A percentile compares a stretch with the other conserved stretches of the same genome.
These are phyloP conservation scores for Sclerurus mexicanus DNA, from an alignment of 2,113 vertebrate species.

Conservation along the genomic window DNA sequence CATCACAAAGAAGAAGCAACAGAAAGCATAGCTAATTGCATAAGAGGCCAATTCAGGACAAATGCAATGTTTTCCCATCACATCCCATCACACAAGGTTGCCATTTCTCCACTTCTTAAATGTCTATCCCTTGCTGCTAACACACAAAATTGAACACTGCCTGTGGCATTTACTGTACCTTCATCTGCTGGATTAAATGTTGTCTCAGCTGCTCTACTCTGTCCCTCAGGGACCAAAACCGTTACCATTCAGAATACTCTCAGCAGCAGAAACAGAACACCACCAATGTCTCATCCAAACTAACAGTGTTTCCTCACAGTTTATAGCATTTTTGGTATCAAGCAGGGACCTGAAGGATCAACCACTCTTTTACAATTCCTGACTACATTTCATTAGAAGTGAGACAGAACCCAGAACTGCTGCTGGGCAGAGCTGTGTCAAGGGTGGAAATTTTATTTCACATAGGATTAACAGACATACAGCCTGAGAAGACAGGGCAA, in stretches of 20 bases:
- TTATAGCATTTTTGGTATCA: not conserved
- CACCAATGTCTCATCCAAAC: slow-evolving; percentile 16
- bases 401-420: not conserved
- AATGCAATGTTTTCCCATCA: slow-evolving; percentile 26
- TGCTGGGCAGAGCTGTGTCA: not conserved
- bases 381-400: slow-evolving; percentile 7
- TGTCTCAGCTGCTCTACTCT: slow-evolving; percentile 63
- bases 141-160: slow-evolving; percentile 41
- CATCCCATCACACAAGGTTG: slow-evolving; percentile 61
- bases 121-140: slow-evolving; percentile 60
- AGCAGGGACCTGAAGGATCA: not conserved
- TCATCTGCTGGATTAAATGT: slow-evolving; percentile 65
- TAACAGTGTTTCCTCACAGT: not conserved
- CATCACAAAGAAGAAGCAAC: not conserved
- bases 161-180: slow-evolving; percentile 58
- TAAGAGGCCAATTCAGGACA: slow-evolving; percentile 38
- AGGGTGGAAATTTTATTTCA: slow-evolving; percentile 33
- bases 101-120: slow-evolving; percentile 54
- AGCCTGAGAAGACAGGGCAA: slow-evolving; percentile 8
- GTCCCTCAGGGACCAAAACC: slow-evolving; percentile 35
- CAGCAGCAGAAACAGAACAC: slow-evolving; percentile 37
- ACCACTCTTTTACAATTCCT: not conserved
- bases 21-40: slow-evolving; percentile 11
- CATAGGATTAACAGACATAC: not conserved
- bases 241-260: slow-evolving; percentile 43